Conservation (phyloP, 2,888 invertebrate species). For the Stenotaenia linearis region DNA sequence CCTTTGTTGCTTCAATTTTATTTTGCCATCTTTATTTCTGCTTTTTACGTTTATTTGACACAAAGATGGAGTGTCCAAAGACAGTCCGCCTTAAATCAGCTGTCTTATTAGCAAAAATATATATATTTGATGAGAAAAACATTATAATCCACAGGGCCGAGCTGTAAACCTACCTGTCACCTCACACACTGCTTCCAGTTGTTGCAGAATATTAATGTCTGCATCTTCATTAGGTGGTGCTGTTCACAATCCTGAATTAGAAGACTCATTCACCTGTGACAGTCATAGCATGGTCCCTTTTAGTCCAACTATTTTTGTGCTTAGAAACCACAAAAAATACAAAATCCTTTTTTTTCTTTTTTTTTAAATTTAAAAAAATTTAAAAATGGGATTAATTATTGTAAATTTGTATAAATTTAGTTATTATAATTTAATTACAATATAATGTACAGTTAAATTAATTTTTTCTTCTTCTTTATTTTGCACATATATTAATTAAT, state of each 20-base stretch:
- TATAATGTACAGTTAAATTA: background rate
- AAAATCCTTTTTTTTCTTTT: background rate
- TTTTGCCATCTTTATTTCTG: background rate
- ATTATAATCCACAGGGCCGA: constrained; percentile 21
- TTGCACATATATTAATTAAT: no score
- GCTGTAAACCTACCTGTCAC: constrained; percentile 6
- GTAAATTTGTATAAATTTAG: background rate
- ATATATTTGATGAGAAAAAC: background rate
- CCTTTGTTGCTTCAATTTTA: background rate
- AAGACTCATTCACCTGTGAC: background rate
- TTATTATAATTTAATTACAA: background rate
- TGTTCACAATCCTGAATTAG: constrained; percentile 8
- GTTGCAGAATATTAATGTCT: constrained; percentile 17
- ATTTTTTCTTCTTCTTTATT: background rate
- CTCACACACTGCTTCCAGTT: background rate
- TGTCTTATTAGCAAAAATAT: background rate
- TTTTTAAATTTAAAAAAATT: background rate
- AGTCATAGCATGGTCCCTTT: background rate
- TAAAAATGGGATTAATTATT: background rate
- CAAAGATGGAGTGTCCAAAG: background rate
- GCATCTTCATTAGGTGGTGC: constrained; percentile 27
- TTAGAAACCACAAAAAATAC: background rate
- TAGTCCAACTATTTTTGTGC: background rate
- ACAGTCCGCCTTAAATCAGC: background rate
- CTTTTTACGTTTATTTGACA: background rate